Percentiles rank a stretch among this genome's conserved stretches.
Conservation (phyloP, 2,797 vertebrate genomes). For the Lepidocolaptes lacrymiger region DNA sequence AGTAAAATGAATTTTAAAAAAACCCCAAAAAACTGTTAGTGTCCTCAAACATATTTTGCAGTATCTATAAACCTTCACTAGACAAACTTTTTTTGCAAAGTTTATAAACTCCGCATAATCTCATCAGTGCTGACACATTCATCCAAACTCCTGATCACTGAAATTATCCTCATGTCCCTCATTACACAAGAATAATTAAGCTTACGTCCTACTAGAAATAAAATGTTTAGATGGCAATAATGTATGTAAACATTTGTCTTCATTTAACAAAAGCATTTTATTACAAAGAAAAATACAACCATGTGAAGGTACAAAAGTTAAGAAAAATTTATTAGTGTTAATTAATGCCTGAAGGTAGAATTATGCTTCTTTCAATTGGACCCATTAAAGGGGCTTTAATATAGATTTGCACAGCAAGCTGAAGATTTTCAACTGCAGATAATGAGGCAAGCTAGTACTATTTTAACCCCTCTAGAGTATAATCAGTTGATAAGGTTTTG, state of each 20-base stretch:
- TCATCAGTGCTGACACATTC: not conserved
- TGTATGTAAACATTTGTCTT: slow-evolving; percentile 14
- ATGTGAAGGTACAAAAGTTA: slow-evolving; percentile 15
- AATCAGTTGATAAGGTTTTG: slow-evolving; percentile 80
- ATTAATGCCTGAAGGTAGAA: slow-evolving; percentile 56
- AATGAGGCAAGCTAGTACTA: slow-evolving; percentile 88
- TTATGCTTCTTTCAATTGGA: slow-evolving; percentile 76
- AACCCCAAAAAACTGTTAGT: not conserved
- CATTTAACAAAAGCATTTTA: slow-evolving; percentile 30
- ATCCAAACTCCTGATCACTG: not conserved
- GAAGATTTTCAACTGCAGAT: slow-evolving; percentile 84
- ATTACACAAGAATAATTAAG: slow-evolving; percentile 27
- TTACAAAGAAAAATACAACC: slow-evolving; percentile 34
- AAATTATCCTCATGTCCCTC: slow-evolving; percentile 28
- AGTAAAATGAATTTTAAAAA: not conserved
- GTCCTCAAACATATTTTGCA: not conserved
- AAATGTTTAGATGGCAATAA: slow-evolving; percentile 1
- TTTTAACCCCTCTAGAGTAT: slow-evolving; percentile 84
- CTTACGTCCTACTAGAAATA: not conserved
- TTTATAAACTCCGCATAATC: not conserved
- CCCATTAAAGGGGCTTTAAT: slow-evolving; percentile 84
- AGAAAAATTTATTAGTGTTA: slow-evolving; percentile 56
- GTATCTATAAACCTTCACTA: not conserved
- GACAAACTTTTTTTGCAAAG: not conserved
- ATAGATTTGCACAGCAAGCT: slow-evolving; percentile 85